Base-by-base conservation (phyloP, 2,113 vertebrate genomes). In the Xiphias gladius region DNA sequence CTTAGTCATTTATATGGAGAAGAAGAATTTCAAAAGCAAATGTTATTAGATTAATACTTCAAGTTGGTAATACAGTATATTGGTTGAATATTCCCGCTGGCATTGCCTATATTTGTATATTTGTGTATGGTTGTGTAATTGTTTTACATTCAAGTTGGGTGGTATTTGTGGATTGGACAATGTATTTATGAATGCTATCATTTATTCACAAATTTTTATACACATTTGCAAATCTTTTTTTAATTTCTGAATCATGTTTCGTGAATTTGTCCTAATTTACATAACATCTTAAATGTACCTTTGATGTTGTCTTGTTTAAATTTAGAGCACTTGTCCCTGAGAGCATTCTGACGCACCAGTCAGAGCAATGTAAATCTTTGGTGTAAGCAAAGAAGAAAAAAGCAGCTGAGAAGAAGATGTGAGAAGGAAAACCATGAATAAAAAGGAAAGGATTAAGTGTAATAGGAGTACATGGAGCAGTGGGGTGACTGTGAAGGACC, bases 381-480 rank as follows among this genome's bases (percentile, higher is more conserved):
- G n/a, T 43, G 24, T 26, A 50, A 46, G 55, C 13, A 61, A 54
- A 57, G 14, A 43, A 43, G 28, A 24, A 35, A 55, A 70, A 76
- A 72, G 5, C 35, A 55, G 54, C 22, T 52, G 24, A 58, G 9
- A 76, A 46, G 14, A 24, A 52, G 10, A 12, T 65, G 17, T 64
- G 28, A 69, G 13, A 69, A 30, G 14, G 20, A 58, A 74, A 62
- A 7, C n/a, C 11, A 57, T 57, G 24, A 58, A 39, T 10, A 58
- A 57, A 35, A 39, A 11, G 26, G 8, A 22, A 79, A 41, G 55
- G 48, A 70, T 74, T 54, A 59, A 41, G 14, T n/a, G 24, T 69
- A 77, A 84, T 28, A 55, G 24, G 61, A 79, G 37, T 58, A 68
- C 79, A 68, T 79, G 62, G 54, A 68, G 64, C 37, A 57, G 43